phyloP scores from a whole-genome alignment of 2,888 invertebrate species.

The Amphimallon solstitiale region DNA sequence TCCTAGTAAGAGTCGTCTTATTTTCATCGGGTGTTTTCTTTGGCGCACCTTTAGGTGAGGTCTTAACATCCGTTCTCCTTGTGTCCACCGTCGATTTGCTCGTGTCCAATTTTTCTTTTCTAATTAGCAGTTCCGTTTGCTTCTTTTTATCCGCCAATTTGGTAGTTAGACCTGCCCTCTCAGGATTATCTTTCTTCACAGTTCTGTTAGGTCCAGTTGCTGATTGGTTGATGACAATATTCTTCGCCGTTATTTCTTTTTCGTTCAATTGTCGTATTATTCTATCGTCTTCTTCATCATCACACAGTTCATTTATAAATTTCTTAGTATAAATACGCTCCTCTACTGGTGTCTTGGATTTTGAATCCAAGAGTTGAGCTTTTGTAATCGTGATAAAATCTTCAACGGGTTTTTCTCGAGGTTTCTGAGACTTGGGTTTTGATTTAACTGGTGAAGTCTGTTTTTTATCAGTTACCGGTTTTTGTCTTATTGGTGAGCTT shows the following conservation, averaged over 20 bases:
- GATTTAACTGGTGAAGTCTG: constrained; percentile 51
- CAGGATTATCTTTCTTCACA: constrained; percentile 52
- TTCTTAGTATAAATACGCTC: constrained; percentile 57
- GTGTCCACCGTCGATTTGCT: constrained; percentile 5
- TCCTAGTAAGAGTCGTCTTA: not conserved
- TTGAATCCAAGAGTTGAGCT: constrained; percentile 10
- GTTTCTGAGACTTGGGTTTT: constrained; percentile 46
- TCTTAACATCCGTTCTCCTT: not conserved
- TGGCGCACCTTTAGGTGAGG: constrained; percentile 36
- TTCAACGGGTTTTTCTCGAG: constrained; percentile 31
- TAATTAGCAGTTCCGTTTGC: constrained; percentile 41
- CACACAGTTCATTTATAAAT: constrained; percentile 52
- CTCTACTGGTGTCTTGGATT: constrained; percentile 52
- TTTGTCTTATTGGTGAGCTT: constrained; percentile 18
- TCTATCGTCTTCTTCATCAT: constrained; percentile 53
- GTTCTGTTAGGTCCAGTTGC: constrained; percentile 43
- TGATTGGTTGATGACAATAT: constrained; percentile 26
- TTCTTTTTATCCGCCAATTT: constrained; percentile 36
- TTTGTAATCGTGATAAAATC: constrained; percentile 30
- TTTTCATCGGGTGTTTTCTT: not conserved
- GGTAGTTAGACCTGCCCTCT: constrained; percentile 34
- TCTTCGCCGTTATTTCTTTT: constrained; percentile 7
- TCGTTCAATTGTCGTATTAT: not conserved
- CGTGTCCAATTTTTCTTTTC: constrained; percentile 43
- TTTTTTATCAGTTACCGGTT: constrained; percentile 39